phyloP scores from a whole-genome alignment of 2,113 vertebrate genomes.

The Craseonycteris thonglongyai region DNA sequence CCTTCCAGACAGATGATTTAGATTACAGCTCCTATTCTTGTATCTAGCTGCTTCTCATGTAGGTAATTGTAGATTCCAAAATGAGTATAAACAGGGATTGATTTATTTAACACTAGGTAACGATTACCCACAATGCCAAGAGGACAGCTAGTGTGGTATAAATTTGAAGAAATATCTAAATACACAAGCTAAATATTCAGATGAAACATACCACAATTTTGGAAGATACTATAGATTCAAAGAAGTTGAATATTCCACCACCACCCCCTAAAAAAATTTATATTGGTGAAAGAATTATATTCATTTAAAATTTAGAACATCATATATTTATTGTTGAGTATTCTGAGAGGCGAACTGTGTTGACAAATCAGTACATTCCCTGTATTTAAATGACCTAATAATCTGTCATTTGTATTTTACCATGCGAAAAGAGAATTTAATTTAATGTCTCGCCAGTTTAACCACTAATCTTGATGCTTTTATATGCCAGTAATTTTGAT shows the following conservation, averaged over 20 bases:
- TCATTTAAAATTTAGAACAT: conserved; percentile 26
- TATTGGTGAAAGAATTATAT: neutral
- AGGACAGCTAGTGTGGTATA: neutral
- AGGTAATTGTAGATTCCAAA: neutral
- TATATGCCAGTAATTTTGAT: conserved; percentile 57
- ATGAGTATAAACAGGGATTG: neutral
- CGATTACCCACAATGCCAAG: neutral
- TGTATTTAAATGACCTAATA: conserved; percentile 56
- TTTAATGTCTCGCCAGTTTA: conserved; percentile 56
- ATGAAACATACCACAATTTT: neutral
- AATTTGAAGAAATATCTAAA: neutral
- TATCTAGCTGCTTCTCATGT: neutral
- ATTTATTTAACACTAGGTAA: neutral
- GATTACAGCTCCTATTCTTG: neutral
- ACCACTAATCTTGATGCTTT: conserved; percentile 50
- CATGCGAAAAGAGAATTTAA: conserved; percentile 56
- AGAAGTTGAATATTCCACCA: neutral
- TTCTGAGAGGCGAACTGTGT: conserved; percentile 34
- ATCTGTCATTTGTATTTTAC: conserved; percentile 53
- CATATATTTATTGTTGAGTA: neutral
- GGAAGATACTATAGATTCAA: neutral
- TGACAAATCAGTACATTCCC: conserved; percentile 14
- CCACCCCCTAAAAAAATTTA: neutral
- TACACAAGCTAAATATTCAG: neutral
- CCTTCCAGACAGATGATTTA: neutral